Evolutionary conservation across 2,888 invertebrate genomes (phyloP).

Genomic region (Eilema griseolum): DNA sequence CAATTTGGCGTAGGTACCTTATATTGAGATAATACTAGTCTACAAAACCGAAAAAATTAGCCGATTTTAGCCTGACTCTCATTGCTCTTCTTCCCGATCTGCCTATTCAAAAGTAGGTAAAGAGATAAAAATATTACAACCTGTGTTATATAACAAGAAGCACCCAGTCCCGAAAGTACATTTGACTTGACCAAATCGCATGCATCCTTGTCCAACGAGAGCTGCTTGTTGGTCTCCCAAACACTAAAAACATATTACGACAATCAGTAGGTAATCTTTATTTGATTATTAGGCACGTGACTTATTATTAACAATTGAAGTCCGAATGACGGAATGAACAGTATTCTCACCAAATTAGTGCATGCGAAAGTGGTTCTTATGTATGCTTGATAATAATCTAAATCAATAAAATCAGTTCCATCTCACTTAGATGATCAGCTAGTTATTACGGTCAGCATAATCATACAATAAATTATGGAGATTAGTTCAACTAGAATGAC

Average conservation of each 20-base stretch:
- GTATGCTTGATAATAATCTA: too few species aligned
- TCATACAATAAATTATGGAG: background rate
- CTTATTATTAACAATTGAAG: background rate
- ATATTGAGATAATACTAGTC: background rate
- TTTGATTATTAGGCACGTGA: background rate
- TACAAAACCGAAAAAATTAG: background rate
- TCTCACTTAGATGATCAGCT: background rate
- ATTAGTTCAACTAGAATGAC: background rate
- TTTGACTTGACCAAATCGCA: conserved; percentile 95
- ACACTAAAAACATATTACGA: conserved; percentile 86
- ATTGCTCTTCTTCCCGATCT: background rate
- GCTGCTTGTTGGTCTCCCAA: conserved; percentile 98
- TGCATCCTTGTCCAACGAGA: conserved; percentile 96
- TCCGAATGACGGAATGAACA: background rate
- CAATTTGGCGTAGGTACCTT: too few species aligned
- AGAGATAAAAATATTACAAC: conserved; percentile 67
- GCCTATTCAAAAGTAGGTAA: background rate
- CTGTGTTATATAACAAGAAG: conserved; percentile 98
- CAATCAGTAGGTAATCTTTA: background rate
- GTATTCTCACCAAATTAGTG: background rate
- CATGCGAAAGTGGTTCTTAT: too few species aligned
- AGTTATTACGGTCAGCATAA: background rate
- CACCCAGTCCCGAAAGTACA: conserved; percentile 98
- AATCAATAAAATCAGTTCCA: too few species aligned
- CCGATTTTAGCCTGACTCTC: background rate